Base-by-base conservation (phyloP, 2,888 invertebrate species). In the Drosophila prolongata region DNA sequence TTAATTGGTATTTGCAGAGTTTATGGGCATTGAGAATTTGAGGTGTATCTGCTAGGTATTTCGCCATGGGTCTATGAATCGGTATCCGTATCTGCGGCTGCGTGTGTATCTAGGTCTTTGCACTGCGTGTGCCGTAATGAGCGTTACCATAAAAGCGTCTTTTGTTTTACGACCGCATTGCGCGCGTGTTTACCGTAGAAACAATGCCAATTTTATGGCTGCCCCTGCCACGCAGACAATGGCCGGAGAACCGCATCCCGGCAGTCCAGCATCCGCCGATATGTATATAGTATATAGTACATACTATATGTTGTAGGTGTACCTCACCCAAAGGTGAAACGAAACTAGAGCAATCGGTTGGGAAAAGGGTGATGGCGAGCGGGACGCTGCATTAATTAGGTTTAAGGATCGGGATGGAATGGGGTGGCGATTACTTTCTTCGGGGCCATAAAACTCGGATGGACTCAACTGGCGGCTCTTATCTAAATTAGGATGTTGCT, bases 81-180 rank as follows among this genome's bases (percentile, higher is more conserved):
- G 14, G 27, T 56, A 75, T 69, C 57, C 64, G 52, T 65, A 52
- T 55, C 44, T 35, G 56, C 16, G 56, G 19, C 14, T 49, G 42
- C 49, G 35, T 59, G 47, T 52, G 40, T 61, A 53, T 59, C 43
- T 62, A 46, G 58, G 44, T 52, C 46, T 60, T 67, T 60, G 59
- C 65, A 62, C 73, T 87, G 78, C 71, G 76, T 81, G 80, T 87
- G 80, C 66, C 82, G 81, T 87, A 86, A 89, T 90, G 89, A 86
- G 79, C 75, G 68, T 58, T 54, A 56, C 72, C 88, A 81, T 89
- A 87, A 89, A 90, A 90, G 79, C 73, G 79, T 90, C 80, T 82
- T 90, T 90, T 90, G 91, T 90, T 91, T 85, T 86, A 90, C 79
- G 81, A 90, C 90, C 90, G 77, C 90, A 90, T 75, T 87, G 90